Base-by-base conservation (phyloP, 1,140 invertebrate genomes). In the Eriocheir sinensis region DNA sequence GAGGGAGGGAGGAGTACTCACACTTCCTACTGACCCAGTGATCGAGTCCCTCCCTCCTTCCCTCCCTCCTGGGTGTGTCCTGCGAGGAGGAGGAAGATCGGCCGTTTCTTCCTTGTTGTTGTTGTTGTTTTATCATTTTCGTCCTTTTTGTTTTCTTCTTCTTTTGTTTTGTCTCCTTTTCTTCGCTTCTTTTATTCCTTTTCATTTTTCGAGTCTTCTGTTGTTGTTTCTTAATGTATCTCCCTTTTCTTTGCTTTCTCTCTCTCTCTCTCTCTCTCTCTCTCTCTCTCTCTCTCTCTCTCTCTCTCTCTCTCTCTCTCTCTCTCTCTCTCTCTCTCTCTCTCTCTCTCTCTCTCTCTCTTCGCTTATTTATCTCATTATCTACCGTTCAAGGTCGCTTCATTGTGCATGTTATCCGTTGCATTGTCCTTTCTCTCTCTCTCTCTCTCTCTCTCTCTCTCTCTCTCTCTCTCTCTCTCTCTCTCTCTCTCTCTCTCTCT, bases 401-500 rank as follows among this genome's bases (percentile, higher is more conserved):
- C 48, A 9, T 12, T 53, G 48, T 53, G 48, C 81, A 17, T 4
- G 4, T 3, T 83, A 12, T 38, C 30, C 30, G 30, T 12, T 32
- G 81, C 30, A n/a, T 38, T 8, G 1, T n/a, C 81, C 12, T 12
- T 86, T 17, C 34, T 21, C 32, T 40, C 34, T 86, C 83, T 86
- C 34, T 36, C 60, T n/a, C 27, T 72, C 60, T 72, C 60, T 72
- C 60, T 72, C 60, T 72, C 60, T 72, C 83, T 86, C 83, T 86
- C 83, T 86, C 83, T 86, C 83, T 86, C 83, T 86, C 83, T 83
- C 81, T 83, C 81, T 83, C 81, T 83, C 81, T 83, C 81, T 83
- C 81, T 72, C 60, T 72, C 60, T 72, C 60, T 72, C 60, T 72
- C 60, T 72, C 60, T 81, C 83, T 85, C 83, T 85, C 83, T 85